A percentile compares a stretch with the other conserved stretches of the same genome.
Evolutionary conservation across 2,888 invertebrate species (phyloP).

Genomic region (Stenichneumon culpator): DNA sequence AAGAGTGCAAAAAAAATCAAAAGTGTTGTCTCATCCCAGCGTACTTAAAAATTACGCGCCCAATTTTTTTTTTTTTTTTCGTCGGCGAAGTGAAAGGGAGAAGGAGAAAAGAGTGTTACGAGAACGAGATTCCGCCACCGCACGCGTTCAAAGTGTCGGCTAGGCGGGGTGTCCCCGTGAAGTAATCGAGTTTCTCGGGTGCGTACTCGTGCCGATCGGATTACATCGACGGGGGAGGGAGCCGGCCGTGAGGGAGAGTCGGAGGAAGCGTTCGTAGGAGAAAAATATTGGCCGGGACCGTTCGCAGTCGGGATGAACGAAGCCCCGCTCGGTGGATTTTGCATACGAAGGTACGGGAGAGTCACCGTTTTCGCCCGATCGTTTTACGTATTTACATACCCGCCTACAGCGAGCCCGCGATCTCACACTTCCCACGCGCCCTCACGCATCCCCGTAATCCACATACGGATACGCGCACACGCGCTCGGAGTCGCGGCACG

Average conservation of each 20-base stretch:
- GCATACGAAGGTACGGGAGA: constrained; percentile 22
- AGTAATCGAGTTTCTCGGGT: constrained; percentile 56
- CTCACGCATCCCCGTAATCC: constrained; percentile 70
- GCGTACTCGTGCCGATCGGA: constrained; percentile 64
- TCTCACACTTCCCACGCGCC: constrained; percentile 34
- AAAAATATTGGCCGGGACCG: constrained; percentile 73
- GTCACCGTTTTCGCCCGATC: constrained; percentile 27
- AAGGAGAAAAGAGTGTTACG: constrained; percentile 9
- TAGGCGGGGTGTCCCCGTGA: not conserved
- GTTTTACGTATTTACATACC: constrained; percentile 55
- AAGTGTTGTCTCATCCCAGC: not conserved
- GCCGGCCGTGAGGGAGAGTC: not conserved
- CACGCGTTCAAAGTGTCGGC: constrained; percentile 28
- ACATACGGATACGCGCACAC: not conserved
- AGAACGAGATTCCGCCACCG: constrained; percentile 61
- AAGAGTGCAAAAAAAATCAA: not conserved
- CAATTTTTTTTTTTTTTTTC: not conserved
- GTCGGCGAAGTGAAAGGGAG: not conserved
- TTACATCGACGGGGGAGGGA: constrained; percentile 53
- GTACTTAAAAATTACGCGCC: not conserved
- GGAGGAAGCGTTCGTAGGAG: constrained; percentile 12
- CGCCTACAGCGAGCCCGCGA: constrained; percentile 36
- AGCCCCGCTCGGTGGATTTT: constrained; percentile 48
- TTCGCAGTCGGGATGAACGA: constrained; percentile 74
- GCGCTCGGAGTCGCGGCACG: not conserved